Conservation (phyloP, 2,113 vertebrate species). For the Martes martes region DNA sequence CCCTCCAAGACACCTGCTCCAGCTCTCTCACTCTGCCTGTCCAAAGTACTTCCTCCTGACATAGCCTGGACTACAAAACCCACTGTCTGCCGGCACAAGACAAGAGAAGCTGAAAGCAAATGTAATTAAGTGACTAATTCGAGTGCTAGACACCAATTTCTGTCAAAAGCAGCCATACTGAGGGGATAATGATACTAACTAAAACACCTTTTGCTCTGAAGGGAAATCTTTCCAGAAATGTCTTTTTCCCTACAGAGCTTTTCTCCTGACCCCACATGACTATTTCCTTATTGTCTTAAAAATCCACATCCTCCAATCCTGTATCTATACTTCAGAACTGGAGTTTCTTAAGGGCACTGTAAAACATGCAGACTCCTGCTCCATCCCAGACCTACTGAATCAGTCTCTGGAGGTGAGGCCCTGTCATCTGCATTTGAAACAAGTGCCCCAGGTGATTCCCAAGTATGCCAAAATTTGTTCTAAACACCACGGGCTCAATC, state of each 20-base stretch:
- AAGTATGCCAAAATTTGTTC: not conserved
- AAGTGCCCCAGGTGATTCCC: not conserved
- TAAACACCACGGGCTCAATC: not conserved
- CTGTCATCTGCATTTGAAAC: not conserved
- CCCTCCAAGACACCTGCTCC: not conserved
- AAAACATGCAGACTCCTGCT: not conserved
- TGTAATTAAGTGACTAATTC: slow-evolving; percentile 65
- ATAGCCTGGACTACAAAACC: not conserved
- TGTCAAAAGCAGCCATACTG: slow-evolving; percentile 58
- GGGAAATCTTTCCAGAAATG: slow-evolving; percentile 46
- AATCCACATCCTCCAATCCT: not conserved
- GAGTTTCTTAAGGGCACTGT: not conserved
- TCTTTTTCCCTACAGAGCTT: slow-evolving; percentile 18
- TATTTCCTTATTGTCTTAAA: not conserved
- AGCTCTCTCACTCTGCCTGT: not conserved
- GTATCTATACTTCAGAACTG: not conserved
- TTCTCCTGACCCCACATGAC: not conserved
- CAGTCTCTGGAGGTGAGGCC: not conserved
- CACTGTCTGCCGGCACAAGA: not conserved
- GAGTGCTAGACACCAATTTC: slow-evolving; percentile 67
- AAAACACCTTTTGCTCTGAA: slow-evolving; percentile 55
- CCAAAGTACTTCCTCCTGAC: slow-evolving; percentile 27
- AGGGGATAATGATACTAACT: slow-evolving; percentile 54
- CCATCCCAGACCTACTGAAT: not conserved
- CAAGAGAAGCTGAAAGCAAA: slow-evolving; percentile 52